phyloP scores from a whole-genome alignment of 2,888 invertebrate species.

The Mamestra brassicae region DNA sequence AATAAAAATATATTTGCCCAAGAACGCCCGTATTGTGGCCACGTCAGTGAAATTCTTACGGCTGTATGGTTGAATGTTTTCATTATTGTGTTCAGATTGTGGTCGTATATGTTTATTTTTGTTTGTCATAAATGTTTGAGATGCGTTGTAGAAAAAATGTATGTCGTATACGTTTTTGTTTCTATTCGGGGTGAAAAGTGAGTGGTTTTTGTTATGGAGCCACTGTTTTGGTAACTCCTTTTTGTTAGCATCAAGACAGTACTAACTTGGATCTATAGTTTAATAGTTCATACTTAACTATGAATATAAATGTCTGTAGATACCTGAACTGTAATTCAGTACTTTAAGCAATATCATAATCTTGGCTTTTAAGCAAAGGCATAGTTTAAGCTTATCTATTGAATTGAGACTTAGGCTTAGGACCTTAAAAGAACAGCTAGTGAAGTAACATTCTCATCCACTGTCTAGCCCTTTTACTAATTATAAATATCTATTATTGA shows the following conservation, averaged over 20 bases:
- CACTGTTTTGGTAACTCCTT: not conserved
- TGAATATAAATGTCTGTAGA: not conserved
- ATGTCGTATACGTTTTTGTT: not conserved
- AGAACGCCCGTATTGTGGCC: constrained; percentile 79
- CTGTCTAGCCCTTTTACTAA: no score
- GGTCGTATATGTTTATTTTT: constrained; percentile 34
- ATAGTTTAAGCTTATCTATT: no score
- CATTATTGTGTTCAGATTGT: constrained; percentile 66
- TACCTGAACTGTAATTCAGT: not conserved
- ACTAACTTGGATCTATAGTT: no score
- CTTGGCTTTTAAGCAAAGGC: no score
- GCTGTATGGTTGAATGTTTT: constrained; percentile 68
- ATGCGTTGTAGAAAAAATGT: constrained; percentile 14
- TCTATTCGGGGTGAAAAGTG: constrained; percentile 6
- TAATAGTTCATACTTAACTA: not conserved
- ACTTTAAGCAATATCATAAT: no score
- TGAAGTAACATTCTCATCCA: no score
- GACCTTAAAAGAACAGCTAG: no score
- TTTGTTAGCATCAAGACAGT: not conserved
- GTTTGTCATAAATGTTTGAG: constrained; percentile 41
- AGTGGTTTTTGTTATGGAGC: not conserved
- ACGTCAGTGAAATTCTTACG: constrained; percentile 70
- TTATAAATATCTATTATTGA: no score
- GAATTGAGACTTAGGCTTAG: no score
- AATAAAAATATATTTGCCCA: constrained; percentile 85